Evolutionary conservation across 2,888 invertebrate species (phyloP), one percentile per base, ranked within the genome.

Genomic region (Tetramorium bicarinatum): DNA sequence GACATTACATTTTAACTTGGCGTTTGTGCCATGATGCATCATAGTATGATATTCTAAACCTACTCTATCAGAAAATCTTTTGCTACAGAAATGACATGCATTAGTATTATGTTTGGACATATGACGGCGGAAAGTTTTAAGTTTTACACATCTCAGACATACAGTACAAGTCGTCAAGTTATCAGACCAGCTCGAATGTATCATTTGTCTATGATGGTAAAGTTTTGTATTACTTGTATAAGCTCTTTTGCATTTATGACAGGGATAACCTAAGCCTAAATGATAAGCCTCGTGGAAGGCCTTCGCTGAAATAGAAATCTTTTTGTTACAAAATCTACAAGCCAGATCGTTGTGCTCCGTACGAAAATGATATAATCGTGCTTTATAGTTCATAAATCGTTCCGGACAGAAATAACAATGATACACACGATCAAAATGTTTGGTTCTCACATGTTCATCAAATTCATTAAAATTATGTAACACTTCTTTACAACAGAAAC

Each of bases 181-280:
- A 52, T 77, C 62, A 25, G 29, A 52, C 13, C 47, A 38, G 1
- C 18, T 38, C 25, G 49, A 18, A 9, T 82, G 82, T 77, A 76
- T 21, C 2, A 44, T 59, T 11, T 61, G 69, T 34, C 34, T 86
- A n/a, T 93, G 93, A n/a, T 85, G 87, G 0, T 83, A 67, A 4
- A 91, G 52, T 29, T 87, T 69, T 8, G 38, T 64, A 38, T 66
- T 89, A n/a, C 44, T 75, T 0, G 84, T 25, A 64, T 92, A 94
- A 15, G 93, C 85, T 52, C 90, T 90, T 79, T 92, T 94, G 61
- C 94, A 94, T 11, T 52, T 18, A 64, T 94, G 94, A 82, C 94
- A 94, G 2, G 94, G 93, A 79, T 85, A 89, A 11, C 94, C 94
- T 29, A 93, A 86, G 1, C 94, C 94, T 56, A 89, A 87, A 80